Evolutionary conservation across 2,888 invertebrate species (phyloP), one percentile per base, ranked within the genome.

Genomic region (Linnaemya vulpina): DNA sequence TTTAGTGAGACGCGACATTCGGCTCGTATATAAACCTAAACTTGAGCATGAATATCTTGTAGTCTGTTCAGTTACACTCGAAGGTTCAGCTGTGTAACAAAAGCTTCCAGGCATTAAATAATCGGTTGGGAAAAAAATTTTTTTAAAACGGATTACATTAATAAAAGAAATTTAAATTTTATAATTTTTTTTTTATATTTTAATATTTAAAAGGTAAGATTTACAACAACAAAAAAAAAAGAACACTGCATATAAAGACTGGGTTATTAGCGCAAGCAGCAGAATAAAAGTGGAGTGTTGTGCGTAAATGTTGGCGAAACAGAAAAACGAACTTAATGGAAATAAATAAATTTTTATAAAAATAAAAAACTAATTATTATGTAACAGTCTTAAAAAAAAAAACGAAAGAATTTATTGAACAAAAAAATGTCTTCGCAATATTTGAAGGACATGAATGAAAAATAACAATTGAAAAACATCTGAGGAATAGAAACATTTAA

Each of bases 61-160:
- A 90, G 90, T 90, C 89, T 89, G 87, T 89, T 89, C 89, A 89
- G 88, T 89, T 89, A 89, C 89, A 87, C 88, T 88, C 86, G 87
- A 88, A 88, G 89, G 90, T 90, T 89, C 90, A 89, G 90, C 88
- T 87, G 88, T 87, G 88, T 79, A 82, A 86, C 83, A 85, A 63
- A 75, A 81, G 87, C 87, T 88, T 88, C 87, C 76, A 80, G 77
- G 86, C 84, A 74, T 55, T 67, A 68, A 62, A 78, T 74, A 63
- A 76, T 82, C 63, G 70, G 75, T 62, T 60, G 13, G 49, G 30
- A 17, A 63, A 55, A 46, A 22, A 55, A n/a, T n/a, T n/a, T n/a
- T 11, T 30, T 7, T 25, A 43, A 49, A 58, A 76, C 73, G 68
- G 70, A 70, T 79, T 35, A 76, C 65, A 80, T 40, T 30, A 30